Base-by-base conservation (phyloP, 2,888 invertebrate genomes). In the Leptopilina drosophilae region DNA sequence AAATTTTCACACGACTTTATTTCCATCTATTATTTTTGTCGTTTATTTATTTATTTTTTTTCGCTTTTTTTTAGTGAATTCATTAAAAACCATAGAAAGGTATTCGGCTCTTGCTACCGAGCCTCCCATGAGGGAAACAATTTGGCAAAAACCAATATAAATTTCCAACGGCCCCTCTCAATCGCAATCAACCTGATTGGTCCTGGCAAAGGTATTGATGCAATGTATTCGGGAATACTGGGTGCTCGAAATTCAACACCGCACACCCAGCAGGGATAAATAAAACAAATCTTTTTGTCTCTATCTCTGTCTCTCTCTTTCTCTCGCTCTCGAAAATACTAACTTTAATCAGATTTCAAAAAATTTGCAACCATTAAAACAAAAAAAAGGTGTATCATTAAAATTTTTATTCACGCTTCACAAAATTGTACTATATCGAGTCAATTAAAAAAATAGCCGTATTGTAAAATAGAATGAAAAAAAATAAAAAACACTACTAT, bases 1-100 rank as follows among this genome's bases (percentile, higher is more conserved):
- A 82, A 79, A 82, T 59, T 67, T 81, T 88, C 87, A 80, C 87
- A 87, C 87, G 86, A 82, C 79, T 81, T 78, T 81, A 77, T 65
- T 64, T 64, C 53, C 64, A 26, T 53, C 59, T 77, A 77, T 77
- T 77, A 77, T 64, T 56, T 66, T 49, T 42, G 8, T 33, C 33
- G 33, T 42, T 42, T 42, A 7, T 42, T 42, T 20, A 20, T 20
- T 20, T 20, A 20, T 20, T 42, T 42, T 42, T 8, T 6, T 42
- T 42, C 7, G 1, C 6, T 42, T 42, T 42, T 42, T 49, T 66
- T 40, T 77, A 49, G 66, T 77, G 15, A 77, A 73, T 73, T 73
- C 73, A 73, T 73, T 73, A 73, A 73, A 73, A 73, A 33, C 56
- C 33, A 73, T 73, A 14, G 73, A 56, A 40, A 73, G 73, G 73